Base-by-base conservation (phyloP, 2,113 vertebrate genomes). In the Ursus arctos region DNA sequence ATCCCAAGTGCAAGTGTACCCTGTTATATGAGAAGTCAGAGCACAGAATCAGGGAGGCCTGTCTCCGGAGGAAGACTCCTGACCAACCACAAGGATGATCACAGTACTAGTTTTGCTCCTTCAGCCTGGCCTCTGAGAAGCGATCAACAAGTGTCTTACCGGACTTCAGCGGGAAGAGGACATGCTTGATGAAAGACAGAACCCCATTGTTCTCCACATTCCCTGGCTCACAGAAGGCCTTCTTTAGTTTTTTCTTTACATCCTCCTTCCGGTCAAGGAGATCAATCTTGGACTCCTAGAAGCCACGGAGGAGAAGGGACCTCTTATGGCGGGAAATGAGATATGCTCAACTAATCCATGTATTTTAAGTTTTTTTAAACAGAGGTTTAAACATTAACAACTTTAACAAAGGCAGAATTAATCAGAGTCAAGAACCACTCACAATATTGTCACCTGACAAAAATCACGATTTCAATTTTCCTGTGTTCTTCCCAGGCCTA, bases 181-280 rank as follows among this genome's bases (percentile, higher is more conserved):
- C 99, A 0, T 99, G 98, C 97, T 99, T 99, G 96, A 99, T 99
- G 97, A 99, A 99, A 95, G 99, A 99, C 43, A 99, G 99, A 88
- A 99, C 98, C 0, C 99, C 99, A 0, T 99, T 99, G 98, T 99
- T 99, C 98, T 99, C 99, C 97, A 99, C 99, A 0, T 99, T 99
- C 9, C 99, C 99, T 0, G 99, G 99, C 98, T 99, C 99, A 26
- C 99, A 99, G 98, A 99, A 99, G 69, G 99, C 99, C 96, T 99
- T 99, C 98, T 99, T 99, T 92, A 99, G 97, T 98, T 99, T 99
- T 99, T 99, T 99, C 99, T 99, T 99, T 94, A 99, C 99, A 0
- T 99, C 99, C 85, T 99, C 99, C 95, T 99, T 99, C 61, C 99
- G 99, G 98, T 99, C 99, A 85, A 99, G 98, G 3, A 99, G 99